A percentile compares a stretch with the other conserved stretches of the same genome.
phyloP scores from a whole-genome alignment of 1,140 invertebrate genomes.

The Lutraria rhynchaena region DNA sequence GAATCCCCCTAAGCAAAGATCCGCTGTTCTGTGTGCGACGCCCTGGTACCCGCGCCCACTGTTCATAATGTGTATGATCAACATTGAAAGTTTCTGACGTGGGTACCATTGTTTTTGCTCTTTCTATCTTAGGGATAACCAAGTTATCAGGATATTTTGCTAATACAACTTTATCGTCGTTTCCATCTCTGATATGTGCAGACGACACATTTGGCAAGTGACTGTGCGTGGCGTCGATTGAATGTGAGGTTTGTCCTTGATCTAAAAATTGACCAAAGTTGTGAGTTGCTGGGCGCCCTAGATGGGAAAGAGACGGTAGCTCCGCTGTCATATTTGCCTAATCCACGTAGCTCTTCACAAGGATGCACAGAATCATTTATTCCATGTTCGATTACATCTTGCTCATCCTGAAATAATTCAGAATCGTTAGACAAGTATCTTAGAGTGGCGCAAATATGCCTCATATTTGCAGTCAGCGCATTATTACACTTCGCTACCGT shows the following conservation, averaged over 20 bases:
- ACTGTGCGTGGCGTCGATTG: background rate
- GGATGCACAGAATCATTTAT: too few species aligned
- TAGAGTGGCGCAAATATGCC: too few species aligned
- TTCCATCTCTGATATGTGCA: background rate
- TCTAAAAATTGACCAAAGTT: background rate
- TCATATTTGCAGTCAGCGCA: too few species aligned
- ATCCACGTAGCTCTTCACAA: too few species aligned
- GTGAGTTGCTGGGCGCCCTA: background rate
- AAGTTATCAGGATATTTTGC: slow-evolving; percentile 18
- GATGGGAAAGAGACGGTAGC: slow-evolving; percentile 3
- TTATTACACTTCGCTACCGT: too few species aligned
- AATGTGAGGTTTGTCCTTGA: background rate
- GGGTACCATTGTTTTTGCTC: background rate
- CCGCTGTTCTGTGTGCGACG: slow-evolving; percentile 15
- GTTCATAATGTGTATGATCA: slow-evolving; percentile 51
- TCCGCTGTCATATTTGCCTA: slow-evolving; percentile 3
- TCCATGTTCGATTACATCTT: too few species aligned
- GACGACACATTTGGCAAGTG: slow-evolving; percentile 1
- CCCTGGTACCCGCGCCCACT: slow-evolving; percentile 47
- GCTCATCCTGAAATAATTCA: too few species aligned
- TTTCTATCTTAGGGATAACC: background rate
- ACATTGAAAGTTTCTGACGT: slow-evolving; percentile 12
- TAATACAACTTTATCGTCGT: slow-evolving; percentile 1
- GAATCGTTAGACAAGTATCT: too few species aligned
- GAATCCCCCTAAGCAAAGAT: slow-evolving; percentile 29